phyloP scores from a whole-genome alignment of 1,140 invertebrate species.

The Procambarus virginalis region DNA sequence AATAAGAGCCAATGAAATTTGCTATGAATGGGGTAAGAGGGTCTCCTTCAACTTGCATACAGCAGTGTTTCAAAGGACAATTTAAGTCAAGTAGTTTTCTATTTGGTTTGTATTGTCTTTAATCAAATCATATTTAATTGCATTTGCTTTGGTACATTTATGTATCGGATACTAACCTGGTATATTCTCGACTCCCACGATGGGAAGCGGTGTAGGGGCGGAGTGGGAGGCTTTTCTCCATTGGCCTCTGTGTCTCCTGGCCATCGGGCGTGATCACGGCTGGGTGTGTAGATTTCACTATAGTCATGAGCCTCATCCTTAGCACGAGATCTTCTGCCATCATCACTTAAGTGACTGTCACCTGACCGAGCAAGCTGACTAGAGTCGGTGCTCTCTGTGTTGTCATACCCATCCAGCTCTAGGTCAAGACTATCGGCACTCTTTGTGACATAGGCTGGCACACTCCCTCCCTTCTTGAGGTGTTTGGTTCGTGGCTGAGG shows the following conservation, averaged over 20 bases:
- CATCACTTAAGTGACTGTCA: slow-evolving; percentile 48
- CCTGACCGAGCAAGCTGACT: slow-evolving; percentile 57
- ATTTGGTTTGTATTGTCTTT: too few species aligned
- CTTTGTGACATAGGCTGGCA: slow-evolving; percentile 57
- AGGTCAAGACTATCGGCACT: slow-evolving; percentile 76
- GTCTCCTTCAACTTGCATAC: too few species aligned
- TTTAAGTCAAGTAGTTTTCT: too few species aligned
- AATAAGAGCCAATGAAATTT: too few species aligned
- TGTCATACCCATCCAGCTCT: slow-evolving; percentile 72
- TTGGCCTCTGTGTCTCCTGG: slow-evolving; percentile 74
- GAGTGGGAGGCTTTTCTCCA: slow-evolving; percentile 85
- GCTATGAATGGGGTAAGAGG: too few species aligned
- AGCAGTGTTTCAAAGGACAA: too few species aligned
- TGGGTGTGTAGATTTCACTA: slow-evolving; percentile 95
- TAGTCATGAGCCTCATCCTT: slow-evolving; percentile 81
- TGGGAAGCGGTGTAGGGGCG: slow-evolving; percentile 89
- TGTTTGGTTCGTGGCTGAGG: slow-evolving; percentile 72
- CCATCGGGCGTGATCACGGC: slow-evolving; percentile 79
- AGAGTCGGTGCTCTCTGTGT: slow-evolving; percentile 58
- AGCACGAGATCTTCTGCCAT: slow-evolving; percentile 47
- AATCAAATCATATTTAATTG: too few species aligned
- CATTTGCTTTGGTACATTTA: not conserved
- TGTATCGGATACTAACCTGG: slow-evolving; percentile 76
- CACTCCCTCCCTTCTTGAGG: slow-evolving; percentile 62
- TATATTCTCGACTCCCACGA: slow-evolving; percentile 97